phyloP scores from a whole-genome alignment of 2,113 vertebrate genomes.

The Ovis aries region DNA sequence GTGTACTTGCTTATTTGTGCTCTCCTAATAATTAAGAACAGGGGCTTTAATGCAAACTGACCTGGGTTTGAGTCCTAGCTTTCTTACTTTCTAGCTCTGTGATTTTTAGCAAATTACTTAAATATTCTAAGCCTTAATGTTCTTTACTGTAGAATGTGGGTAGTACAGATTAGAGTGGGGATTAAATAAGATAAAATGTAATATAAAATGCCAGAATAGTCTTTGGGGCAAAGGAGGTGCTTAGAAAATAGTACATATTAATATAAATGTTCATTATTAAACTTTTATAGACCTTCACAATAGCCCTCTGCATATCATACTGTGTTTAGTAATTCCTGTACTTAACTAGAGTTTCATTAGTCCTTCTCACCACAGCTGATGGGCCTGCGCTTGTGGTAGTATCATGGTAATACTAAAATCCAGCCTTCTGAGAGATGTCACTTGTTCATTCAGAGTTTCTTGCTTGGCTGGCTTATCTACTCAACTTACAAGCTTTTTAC shows the following conservation, averaged over 20 bases:
- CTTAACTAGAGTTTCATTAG: neutral
- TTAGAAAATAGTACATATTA: neutral
- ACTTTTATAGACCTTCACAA: neutral
- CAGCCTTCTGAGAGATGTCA: neutral
- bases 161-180: neutral
- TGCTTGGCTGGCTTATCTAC: neutral
- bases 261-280: neutral
- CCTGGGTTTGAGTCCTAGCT: neutral
- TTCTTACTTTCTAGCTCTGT: neutral
- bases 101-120: neutral
- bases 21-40: neutral
- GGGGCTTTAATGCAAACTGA: neutral
- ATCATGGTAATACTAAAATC: neutral
- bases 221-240: neutral
- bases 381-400: accelerated
- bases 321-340: neutral
- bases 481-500: neutral
- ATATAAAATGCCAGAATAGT: neutral
- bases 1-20: neutral
- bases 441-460: neutral
- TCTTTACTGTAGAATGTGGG: neutral
- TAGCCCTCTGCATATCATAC: neutral
- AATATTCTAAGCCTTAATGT: neutral
- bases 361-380: neutral
- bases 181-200: neutral